phyloP scores from a whole-genome alignment of 2,113 vertebrate species.

The Poecile atricapillus region DNA sequence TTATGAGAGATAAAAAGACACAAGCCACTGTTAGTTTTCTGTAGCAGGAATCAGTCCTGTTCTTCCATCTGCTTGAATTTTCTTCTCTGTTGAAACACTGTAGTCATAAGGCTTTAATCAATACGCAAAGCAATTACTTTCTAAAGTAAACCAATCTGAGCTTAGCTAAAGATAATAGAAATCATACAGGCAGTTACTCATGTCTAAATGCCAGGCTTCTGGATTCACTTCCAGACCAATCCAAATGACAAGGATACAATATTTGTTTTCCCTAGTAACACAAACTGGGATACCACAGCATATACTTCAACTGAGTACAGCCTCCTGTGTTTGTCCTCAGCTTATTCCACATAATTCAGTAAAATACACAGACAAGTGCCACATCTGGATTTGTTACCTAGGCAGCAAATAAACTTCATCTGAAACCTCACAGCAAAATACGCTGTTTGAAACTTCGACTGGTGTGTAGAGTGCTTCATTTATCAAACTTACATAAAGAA shows the following conservation, averaged over 20 bases:
- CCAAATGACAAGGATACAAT: background rate
- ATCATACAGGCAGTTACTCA: background rate
- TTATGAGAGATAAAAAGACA: background rate
- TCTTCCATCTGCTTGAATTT: background rate
- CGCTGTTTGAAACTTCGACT: background rate
- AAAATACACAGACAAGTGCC: conserved; percentile 69
- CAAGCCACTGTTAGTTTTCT: background rate
- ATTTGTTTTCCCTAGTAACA: conserved; percentile 40
- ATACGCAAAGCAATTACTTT: background rate
- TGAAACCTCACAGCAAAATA: conserved; percentile 21
- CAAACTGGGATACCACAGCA: background rate
- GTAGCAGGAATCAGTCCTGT: background rate
- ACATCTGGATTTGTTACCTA: conserved; percentile 71
- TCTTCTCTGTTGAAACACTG: background rate
- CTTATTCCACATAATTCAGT: conserved; percentile 26
- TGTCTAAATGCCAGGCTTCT: conserved; percentile 4
- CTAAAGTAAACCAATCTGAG: conserved; percentile 32
- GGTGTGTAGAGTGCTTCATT: background rate
- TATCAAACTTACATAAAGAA: background rate
- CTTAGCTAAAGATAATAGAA: background rate
- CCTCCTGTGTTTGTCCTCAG: conserved; percentile 3
- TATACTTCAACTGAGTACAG: background rate
- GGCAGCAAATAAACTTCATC: conserved; percentile 49
- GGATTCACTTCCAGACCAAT: conserved; percentile 25
- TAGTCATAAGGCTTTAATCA: background rate